These are phyloP conservation scores for Naso thynnoides DNA, from an alignment of 2,797 vertebrate genomes.

Conservation along the genomic window DNA sequence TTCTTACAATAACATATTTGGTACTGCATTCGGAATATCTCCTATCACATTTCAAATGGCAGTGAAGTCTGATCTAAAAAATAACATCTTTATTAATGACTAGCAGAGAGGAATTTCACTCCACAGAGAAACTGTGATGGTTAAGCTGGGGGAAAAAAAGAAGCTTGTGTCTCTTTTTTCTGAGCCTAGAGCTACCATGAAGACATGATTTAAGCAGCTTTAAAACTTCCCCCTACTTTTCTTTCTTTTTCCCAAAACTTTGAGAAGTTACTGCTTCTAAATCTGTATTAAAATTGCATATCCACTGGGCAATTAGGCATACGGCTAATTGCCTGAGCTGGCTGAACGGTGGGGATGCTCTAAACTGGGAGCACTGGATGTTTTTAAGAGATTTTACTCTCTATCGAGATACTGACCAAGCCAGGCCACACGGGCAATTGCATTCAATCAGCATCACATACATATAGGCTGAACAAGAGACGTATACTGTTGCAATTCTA, in stretches of 20 bases:
- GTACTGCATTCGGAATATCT: conserved; percentile 1
- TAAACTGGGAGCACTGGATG: conserved; percentile 31
- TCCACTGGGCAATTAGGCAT: conserved; percentile 53
- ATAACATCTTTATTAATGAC: conserved; percentile 6
- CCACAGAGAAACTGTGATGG: conserved; percentile 5
- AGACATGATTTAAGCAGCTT: conserved; percentile 50
- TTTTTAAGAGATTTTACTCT: conserved; percentile 39
- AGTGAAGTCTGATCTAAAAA: conserved; percentile 1
- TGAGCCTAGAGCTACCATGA: conserved; percentile 23
- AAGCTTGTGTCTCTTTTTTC: neutral
- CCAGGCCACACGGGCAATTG: conserved; percentile 2
- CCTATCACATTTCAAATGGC: neutral
- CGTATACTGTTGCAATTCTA: neutral
- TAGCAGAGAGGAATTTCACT: conserved; percentile 1
- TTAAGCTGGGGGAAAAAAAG: neutral
- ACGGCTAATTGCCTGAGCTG: conserved; percentile 39
- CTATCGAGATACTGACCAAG: conserved; percentile 27
- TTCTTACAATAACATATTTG: neutral
- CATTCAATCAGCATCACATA: conserved; percentile 24
- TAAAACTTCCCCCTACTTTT: conserved; percentile 39
- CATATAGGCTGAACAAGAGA: neutral
- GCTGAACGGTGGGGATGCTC: conserved; percentile 34
- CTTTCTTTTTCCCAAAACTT: conserved; percentile 39
- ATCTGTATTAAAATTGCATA: conserved; percentile 73
- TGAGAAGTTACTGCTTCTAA: conserved; percentile 44